These are phyloP conservation scores for Lysandra coridon DNA, from an alignment of 2,888 invertebrate genomes.

Conservation along the genomic window DNA sequence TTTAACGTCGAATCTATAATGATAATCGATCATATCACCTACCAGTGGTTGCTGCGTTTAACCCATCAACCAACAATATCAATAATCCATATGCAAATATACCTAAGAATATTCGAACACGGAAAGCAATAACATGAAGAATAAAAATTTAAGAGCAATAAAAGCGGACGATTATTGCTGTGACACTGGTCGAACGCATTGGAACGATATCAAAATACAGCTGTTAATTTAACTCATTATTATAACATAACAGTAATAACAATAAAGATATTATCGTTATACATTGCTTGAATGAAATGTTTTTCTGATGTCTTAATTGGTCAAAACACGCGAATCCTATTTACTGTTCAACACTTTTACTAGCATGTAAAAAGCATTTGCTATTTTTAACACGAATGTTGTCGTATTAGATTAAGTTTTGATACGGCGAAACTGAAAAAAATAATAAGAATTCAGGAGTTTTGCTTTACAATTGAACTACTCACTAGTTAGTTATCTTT, in stretches of 20 bases:
- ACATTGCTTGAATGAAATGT: conserved; percentile 31
- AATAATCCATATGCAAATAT: not conserved
- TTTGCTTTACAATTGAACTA: not conserved
- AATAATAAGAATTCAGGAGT: not conserved
- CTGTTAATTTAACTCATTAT: conserved; percentile 41
- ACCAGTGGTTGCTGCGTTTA: no score
- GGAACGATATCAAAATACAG: conserved; percentile 42
- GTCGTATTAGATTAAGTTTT: not conserved
- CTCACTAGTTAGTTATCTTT: not conserved
- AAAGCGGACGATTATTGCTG: conserved; percentile 40
- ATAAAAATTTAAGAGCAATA: conserved; percentile 40
- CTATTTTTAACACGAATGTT: not conserved
- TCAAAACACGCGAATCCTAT: conserved; percentile 27
- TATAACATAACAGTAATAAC: conserved; percentile 36
- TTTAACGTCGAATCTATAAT: no score
- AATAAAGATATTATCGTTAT: conserved; percentile 33
- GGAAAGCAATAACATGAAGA: conserved; percentile 4
- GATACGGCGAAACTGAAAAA: not conserved
- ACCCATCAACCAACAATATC: not conserved
- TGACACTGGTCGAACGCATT: conserved; percentile 38
- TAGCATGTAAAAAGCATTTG: not conserved
- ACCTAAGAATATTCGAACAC: conserved; percentile 21
- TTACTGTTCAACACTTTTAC: not conserved
- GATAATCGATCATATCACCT: no score
- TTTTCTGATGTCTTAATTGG: conserved; percentile 28